phyloP scores from a whole-genome alignment of 2,888 invertebrate genomes.

The Pilophorus perplexus region DNA sequence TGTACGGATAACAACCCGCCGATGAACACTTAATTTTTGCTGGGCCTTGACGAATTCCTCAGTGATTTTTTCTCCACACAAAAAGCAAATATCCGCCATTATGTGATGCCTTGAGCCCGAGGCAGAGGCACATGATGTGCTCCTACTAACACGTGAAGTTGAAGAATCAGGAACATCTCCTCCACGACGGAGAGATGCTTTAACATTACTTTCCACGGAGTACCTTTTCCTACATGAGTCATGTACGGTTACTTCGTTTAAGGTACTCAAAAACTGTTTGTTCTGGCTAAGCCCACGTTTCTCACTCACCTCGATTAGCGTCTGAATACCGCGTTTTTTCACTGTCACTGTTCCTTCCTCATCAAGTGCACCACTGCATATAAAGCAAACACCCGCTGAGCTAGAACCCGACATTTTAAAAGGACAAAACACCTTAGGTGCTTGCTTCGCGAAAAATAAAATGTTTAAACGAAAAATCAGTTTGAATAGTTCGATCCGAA shows the following conservation, averaged over 20 bases:
- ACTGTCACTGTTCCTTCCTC: no score
- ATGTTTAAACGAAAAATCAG: no score
- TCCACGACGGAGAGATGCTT: constrained; percentile 26
- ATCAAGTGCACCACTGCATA: no score
- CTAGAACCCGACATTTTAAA: no score
- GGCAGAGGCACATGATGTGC: background rate
- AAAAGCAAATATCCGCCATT: background rate
- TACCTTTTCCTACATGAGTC: constrained; percentile 33
- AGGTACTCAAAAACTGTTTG: background rate
- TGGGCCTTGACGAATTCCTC: constrained; percentile 1
- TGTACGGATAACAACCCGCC: no score
- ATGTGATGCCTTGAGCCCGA: background rate
- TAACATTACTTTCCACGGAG: constrained; percentile 37
- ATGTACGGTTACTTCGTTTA: constrained; percentile 20
- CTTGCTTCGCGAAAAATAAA: no score
- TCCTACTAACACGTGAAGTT: background rate
- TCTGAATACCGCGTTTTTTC: no score
- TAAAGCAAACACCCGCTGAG: no score
- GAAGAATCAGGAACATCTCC: constrained; percentile 23
- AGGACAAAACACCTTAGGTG: no score
- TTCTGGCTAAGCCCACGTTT: constrained; percentile 26
- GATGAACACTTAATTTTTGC: background rate
- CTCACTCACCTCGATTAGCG: constrained; percentile 38
- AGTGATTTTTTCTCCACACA: constrained; percentile 1
- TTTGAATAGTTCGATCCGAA: no score